Evolutionary conservation across 2,797 vertebrate genomes (phyloP).

Genomic region (Neolamprologus multifasciatus): DNA sequence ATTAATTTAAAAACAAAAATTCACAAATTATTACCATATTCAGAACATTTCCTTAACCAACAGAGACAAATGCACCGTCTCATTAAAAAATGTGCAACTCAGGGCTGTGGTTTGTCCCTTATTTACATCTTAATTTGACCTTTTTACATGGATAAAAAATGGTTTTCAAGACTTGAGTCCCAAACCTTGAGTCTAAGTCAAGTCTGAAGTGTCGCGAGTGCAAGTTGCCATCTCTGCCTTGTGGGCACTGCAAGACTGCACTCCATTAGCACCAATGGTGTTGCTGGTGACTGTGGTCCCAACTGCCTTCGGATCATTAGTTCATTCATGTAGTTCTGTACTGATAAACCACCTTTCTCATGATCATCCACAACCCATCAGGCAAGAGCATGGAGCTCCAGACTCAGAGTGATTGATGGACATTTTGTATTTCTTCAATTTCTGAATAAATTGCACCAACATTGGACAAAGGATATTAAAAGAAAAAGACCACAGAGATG

Average conservation of each 20-base stretch:
- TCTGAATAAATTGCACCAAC: not conserved
- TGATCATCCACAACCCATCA: not conserved
- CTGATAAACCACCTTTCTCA: not conserved
- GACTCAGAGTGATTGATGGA: not conserved
- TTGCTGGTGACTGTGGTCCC: not conserved
- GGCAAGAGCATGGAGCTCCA: not conserved
- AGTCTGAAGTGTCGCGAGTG: not conserved
- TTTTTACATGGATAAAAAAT: not conserved
- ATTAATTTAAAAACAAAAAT: not conserved
- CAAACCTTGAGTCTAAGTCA: not conserved
- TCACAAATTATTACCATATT: not conserved
- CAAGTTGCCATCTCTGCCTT: not conserved
- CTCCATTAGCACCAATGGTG: not conserved
- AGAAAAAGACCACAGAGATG: not conserved
- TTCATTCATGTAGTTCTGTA: not conserved
- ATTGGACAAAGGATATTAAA: not conserved
- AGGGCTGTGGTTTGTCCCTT: not conserved
- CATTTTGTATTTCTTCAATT: not conserved
- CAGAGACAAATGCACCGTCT: not conserved
- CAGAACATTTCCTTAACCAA: not conserved
- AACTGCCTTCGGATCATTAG: rapidly evolving
- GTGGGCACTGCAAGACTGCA: rapidly evolving
- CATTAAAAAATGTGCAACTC: not conserved
- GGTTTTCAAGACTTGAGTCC: not conserved
- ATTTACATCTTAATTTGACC: not conserved